A percentile compares a stretch with the other conserved stretches of the same genome.
These are phyloP conservation scores for Heterotis niloticus DNA, from an alignment of 2,113 vertebrate genomes.

Conservation along the genomic window DNA sequence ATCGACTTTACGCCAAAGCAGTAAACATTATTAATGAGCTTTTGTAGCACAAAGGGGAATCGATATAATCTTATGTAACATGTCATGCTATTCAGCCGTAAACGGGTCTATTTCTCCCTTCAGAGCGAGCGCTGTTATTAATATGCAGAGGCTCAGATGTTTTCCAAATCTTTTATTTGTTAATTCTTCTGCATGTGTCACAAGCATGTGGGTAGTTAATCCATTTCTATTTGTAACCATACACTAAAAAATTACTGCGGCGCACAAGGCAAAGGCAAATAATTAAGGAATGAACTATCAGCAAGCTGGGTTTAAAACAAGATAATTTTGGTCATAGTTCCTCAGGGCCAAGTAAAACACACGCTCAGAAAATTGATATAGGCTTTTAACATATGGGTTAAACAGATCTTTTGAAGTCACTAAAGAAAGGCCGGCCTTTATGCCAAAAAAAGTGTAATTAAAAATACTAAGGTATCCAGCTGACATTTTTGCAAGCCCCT, in stretches of 20 bases:
- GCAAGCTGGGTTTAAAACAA: constrained; percentile 34
- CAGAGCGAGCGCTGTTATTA: not conserved
- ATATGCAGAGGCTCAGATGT: too few relatives aligned
- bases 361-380: constrained; percentile 34
- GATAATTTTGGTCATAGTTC: constrained; percentile 24
- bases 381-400: constrained; percentile 31
- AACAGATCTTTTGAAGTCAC: constrained; percentile 23
- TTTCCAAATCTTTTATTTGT: not conserved
- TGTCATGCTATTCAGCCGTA: not conserved
- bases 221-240: not conserved
- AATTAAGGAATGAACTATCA: constrained; percentile 30
- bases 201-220: not conserved
- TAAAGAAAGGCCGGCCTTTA: not conserved
- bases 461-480: constrained; percentile 22
- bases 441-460: constrained; percentile 30
- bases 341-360: constrained; percentile 38
- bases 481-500: constrained; percentile 24
- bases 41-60: not conserved
- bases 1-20: not conserved
- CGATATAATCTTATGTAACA: not conserved
- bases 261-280: constrained; percentile 22
- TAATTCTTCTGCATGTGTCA: constrained; percentile 31
- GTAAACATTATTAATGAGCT: not conserved
- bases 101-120: not conserved
- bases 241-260: constrained; percentile 12